phyloP scores from a whole-genome alignment of 2,113 vertebrate species.

The Nycticorax nycticorax region DNA sequence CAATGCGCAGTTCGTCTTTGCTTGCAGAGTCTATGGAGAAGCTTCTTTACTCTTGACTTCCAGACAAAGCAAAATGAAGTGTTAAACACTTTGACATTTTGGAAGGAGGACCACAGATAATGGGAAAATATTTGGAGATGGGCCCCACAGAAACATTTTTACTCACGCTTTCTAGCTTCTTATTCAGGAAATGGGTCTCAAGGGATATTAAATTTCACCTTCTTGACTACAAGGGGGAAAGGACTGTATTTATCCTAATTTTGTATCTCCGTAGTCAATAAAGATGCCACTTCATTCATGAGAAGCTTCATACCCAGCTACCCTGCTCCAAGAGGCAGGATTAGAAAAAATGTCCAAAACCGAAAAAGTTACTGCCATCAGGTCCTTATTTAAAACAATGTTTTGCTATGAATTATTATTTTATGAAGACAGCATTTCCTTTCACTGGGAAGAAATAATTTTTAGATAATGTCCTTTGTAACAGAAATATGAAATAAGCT shows the following conservation, averaged over 20 bases:
- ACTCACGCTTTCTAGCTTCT: neutral
- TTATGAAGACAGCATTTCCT: neutral
- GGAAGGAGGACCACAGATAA: neutral
- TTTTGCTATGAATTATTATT: neutral
- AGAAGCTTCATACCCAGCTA: conserved; percentile 7
- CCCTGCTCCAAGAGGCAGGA: neutral
- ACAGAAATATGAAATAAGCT: neutral
- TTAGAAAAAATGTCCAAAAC: conserved; percentile 15
- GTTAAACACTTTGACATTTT: neutral
- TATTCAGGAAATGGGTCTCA: neutral
- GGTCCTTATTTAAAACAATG: neutral
- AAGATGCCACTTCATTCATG: conserved; percentile 61
- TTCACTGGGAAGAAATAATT: neutral
- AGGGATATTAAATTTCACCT: neutral
- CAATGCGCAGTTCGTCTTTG: neutral
- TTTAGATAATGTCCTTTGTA: neutral
- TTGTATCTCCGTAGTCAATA: conserved; percentile 27
- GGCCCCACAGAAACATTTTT: neutral
- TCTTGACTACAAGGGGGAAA: conserved; percentile 18
- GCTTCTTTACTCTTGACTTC: conserved; percentile 9
- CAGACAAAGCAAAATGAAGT: neutral
- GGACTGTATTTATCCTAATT: neutral
- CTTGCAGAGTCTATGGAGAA: neutral
- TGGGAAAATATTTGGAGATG: neutral
- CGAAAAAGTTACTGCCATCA: neutral